Conservation (phyloP, 1,140 invertebrate species). For the Drosophila asahinai region DNA sequence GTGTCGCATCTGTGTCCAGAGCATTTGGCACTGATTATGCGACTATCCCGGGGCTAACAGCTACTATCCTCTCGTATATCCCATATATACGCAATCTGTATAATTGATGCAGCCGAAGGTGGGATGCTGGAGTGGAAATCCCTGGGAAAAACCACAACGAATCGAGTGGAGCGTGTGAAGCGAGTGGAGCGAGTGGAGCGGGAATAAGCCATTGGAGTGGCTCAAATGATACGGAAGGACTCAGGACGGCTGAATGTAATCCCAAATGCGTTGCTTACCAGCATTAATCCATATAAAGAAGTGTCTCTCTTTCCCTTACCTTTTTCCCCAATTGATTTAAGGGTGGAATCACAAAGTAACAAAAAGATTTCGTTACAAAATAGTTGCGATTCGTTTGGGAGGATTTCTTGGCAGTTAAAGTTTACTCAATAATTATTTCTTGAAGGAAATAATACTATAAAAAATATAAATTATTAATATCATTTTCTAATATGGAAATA, state of each 20-base stretch:
- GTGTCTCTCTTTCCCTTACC: neutral
- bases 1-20: conserved; percentile 34
- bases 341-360: no score
- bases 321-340: neutral
- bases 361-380: no score
- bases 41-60: conserved; percentile 32
- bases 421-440: no score
- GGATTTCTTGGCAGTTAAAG: no score
- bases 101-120: conserved; percentile 63
- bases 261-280: conserved; percentile 6
- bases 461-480: no score
- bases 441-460: no score
- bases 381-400: no score
- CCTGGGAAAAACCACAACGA: conserved; percentile 11
- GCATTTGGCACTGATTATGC: conserved; percentile 69
- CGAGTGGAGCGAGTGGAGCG: conserved; percentile 4
- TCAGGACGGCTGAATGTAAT: neutral
- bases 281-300: conserved; percentile 11
- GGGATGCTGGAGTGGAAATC: conserved; percentile 5
- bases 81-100: conserved; percentile 57
- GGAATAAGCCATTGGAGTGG: conserved; percentile 52
- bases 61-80: conserved; percentile 3
- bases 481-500: no score
- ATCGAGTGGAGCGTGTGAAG: neutral
- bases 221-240: conserved; percentile 28